Percentiles rank a stretch among this genome's conserved stretches.
These are phyloP conservation scores for Hirtodrosophila trivittata DNA, from an alignment of 2,888 invertebrate genomes.

Conservation along the genomic window DNA sequence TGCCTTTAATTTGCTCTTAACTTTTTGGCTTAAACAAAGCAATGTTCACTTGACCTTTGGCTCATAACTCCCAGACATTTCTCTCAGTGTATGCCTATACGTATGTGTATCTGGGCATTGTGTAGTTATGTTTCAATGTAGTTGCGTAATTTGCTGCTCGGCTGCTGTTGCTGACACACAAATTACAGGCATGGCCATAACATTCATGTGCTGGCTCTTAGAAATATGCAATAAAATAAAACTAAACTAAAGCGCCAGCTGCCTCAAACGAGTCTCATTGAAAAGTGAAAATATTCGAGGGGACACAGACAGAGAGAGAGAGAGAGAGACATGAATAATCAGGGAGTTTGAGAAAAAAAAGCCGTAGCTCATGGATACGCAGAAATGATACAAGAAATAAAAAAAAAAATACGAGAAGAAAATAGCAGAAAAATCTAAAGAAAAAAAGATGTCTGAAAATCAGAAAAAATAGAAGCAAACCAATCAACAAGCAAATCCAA, in stretches of 20 bases:
- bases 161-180: conserved; percentile 63
- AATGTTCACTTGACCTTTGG: too few species aligned
- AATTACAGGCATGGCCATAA: conserved; percentile 67
- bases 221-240: conserved; percentile 54
- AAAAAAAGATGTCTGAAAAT: conserved; percentile 2
- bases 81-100: not conserved
- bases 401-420: not conserved
- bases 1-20: too few species aligned
- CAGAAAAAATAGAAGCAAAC: conserved; percentile 45
- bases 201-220: conserved; percentile 57
- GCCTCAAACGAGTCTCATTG: conserved; percentile 48
- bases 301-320: conserved; percentile 7
- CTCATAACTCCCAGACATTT: not conserved
- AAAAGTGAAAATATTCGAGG: conserved; percentile 32
- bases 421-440: not conserved
- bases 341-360: conserved; percentile 20
- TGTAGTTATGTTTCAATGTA: conserved; percentile 64
- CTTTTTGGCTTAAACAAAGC: too few species aligned
- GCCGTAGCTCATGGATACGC: not conserved
- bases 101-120: conserved; percentile 53
- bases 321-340: conserved; percentile 52
- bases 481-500: conserved; percentile 76
- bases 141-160: conserved; percentile 74
- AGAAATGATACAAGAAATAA: conserved; percentile 2
- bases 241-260: conserved; percentile 49